A percentile compares a stretch with the other conserved stretches of the same genome.
phyloP scores from a whole-genome alignment of 2,113 vertebrate species.

The Colossoma macropomum region DNA sequence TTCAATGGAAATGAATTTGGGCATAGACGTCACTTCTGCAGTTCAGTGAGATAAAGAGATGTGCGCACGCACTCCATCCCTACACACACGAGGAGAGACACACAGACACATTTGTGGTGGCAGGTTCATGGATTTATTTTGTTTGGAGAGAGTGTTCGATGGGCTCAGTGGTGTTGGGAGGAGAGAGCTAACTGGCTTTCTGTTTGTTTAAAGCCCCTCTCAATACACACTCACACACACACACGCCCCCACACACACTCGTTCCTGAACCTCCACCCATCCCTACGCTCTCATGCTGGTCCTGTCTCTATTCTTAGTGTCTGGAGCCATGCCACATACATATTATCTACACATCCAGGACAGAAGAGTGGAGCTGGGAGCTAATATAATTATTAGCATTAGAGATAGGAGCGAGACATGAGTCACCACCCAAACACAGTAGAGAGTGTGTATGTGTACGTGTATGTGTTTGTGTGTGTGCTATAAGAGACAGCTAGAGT shows the following conservation, averaged over 20 bases:
- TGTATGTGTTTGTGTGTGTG: constrained; percentile 28
- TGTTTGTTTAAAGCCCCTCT: neutral
- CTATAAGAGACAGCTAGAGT: neutral
- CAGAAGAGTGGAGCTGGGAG: constrained; percentile 14
- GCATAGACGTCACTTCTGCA: constrained; percentile 3
- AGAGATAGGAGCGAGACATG: constrained; percentile 24
- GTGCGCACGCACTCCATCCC: constrained; percentile 17
- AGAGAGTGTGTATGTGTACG: neutral
- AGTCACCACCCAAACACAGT: constrained; percentile 38
- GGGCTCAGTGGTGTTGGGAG: neutral
- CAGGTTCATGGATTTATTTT: constrained; percentile 43
- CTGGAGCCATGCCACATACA: constrained; percentile 23
- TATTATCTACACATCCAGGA: constrained; percentile 16
- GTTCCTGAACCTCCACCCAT: constrained; percentile 9
- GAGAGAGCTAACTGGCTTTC: constrained; percentile 2
- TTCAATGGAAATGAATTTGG: constrained; percentile 40
- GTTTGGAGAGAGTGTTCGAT: constrained; percentile 17
- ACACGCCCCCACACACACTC: neutral
- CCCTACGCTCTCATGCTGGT: constrained; percentile 27
- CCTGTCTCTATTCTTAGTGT: constrained; percentile 38
- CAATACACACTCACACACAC: constrained; percentile 25
- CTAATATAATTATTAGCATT: constrained; percentile 49
- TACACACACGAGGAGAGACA: neutral
- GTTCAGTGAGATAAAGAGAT: constrained; percentile 31
- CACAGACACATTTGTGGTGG: constrained; percentile 13